A percentile compares a stretch with the other conserved stretches of the same genome.
Evolutionary conservation across 2,113 vertebrate genomes (phyloP).

Genomic region (Psittacula cyanocephala): DNA sequence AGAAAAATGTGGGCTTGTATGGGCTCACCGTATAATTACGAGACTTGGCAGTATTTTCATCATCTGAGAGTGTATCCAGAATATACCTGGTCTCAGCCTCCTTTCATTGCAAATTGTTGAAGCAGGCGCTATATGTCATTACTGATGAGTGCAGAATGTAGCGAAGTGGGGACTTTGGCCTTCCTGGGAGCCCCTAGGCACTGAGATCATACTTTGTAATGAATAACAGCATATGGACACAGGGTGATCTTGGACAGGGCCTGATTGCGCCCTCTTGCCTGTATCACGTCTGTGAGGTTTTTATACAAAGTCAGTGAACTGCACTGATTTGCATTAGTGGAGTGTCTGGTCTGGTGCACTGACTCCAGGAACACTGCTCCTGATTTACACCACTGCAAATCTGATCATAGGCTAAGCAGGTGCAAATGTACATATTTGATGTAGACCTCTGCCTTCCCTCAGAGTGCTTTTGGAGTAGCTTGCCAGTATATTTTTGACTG

Average conservation of each 20-base stretch:
- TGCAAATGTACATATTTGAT: background rate
- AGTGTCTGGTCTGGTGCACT: background rate
- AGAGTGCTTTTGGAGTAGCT: background rate
- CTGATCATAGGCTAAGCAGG: background rate
- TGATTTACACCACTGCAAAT: background rate
- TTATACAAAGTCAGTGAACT: background rate
- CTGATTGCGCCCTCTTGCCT: background rate
- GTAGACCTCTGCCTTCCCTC: background rate
- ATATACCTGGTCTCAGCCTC: background rate
- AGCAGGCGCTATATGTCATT: constrained; percentile 27
- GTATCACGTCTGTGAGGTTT: background rate
- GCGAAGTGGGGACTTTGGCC: constrained; percentile 13
- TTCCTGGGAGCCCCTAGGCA: constrained; percentile 4
- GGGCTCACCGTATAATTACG: background rate
- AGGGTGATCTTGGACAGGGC: background rate
- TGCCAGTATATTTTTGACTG: background rate
- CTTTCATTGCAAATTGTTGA: constrained; percentile 1
- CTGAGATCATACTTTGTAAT: constrained; percentile 22
- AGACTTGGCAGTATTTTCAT: background rate
- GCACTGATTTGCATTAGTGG: background rate
- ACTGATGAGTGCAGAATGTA: background rate
- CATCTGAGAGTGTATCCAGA: background rate
- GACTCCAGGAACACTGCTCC: background rate
- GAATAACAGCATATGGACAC: constrained; percentile 22
- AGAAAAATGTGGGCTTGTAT: background rate